A percentile compares a stretch with the other conserved stretches of the same genome.
Evolutionary conservation across 2,888 invertebrate genomes (phyloP).

Genomic region (Apotomis capreana): DNA sequence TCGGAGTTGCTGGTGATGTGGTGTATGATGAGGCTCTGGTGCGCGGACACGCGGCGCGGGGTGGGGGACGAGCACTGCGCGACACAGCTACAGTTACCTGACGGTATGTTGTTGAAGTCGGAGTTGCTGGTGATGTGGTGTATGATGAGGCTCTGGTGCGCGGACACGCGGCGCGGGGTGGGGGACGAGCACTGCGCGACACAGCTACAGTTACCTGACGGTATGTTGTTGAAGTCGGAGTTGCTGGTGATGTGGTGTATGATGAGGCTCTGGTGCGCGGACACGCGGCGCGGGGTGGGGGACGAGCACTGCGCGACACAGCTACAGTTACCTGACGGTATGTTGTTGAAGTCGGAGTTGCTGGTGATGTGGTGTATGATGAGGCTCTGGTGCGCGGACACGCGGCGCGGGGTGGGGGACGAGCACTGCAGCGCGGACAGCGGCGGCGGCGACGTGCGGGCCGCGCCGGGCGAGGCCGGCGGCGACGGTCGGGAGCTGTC

Average conservation of each 20-base stretch:
- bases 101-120: conserved; percentile 91
- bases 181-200: too few relatives aligned
- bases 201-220: background rate
- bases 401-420: conserved; percentile 61
- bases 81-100: too few relatives aligned
- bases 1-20: conserved; percentile 79
- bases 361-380: conserved; percentile 80
- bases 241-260: background rate
- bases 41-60: conserved; percentile 81
- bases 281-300: conserved; percentile 61
- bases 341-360: conserved; percentile 79
- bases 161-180: conserved; percentile 27
- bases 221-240: background rate
- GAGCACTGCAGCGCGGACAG: too few relatives aligned
- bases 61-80: conserved; percentile 74
- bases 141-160: conserved; percentile 30
- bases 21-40: conserved; percentile 64
- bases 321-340: too few relatives aligned
- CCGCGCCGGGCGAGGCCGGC: conserved; percentile 54
- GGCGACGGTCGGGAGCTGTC: conserved; percentile 62
- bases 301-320: conserved; percentile 41
- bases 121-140: conserved; percentile 70
- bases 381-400: conserved; percentile 78
- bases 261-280: too few relatives aligned
- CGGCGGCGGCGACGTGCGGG: too few relatives aligned